phyloP scores from a whole-genome alignment of 2,113 vertebrate genomes.

The Ardeotis arabs region DNA sequence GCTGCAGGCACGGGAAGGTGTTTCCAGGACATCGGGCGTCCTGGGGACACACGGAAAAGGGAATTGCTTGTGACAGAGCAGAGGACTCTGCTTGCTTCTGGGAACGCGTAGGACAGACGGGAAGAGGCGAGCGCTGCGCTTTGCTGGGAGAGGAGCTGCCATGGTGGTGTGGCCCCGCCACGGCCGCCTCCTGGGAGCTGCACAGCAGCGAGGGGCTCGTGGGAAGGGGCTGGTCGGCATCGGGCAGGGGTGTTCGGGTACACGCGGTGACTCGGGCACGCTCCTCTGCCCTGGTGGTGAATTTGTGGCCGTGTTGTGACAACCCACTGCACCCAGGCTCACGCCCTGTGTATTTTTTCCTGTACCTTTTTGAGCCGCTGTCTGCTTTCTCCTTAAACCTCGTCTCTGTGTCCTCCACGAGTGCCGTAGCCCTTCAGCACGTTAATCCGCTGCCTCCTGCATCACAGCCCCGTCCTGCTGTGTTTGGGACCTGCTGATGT shows the following conservation, averaged over 20 bases:
- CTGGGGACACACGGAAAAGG: background rate
- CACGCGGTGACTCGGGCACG: fast-evolving
- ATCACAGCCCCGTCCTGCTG: fast-evolving
- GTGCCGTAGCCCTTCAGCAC: fast-evolving
- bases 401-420: background rate
- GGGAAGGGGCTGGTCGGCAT: background rate
- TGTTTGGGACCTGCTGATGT: background rate
- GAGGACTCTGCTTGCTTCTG: background rate
- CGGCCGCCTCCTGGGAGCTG: background rate
- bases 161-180: background rate
- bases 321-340: fast-evolving
- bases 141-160: background rate
- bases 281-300: background rate
- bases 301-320: background rate
- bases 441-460: fast-evolving
- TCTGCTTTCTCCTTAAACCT: background rate
- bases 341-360: background rate
- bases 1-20: background rate
- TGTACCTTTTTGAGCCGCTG: background rate
- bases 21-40: background rate
- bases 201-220: background rate
- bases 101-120: background rate
- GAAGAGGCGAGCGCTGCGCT: background rate
- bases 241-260: background rate
- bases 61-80: conserved; percentile 41